Base-by-base conservation (phyloP, 2,888 invertebrate genomes). In the Limnephilus auricula region DNA sequence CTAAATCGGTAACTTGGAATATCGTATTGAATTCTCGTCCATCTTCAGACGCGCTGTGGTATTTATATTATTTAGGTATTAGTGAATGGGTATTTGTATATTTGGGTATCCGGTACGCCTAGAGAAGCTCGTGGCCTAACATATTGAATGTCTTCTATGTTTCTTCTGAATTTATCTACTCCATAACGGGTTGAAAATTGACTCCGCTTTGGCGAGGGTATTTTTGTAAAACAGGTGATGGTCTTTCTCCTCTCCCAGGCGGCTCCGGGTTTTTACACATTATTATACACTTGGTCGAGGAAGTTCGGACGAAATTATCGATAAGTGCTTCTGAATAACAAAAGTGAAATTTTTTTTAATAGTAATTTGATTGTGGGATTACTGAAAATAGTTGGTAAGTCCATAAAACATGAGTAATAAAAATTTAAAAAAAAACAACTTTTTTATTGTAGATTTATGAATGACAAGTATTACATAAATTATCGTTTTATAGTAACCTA, bases 191-290 rank as follows among this genome's bases (percentile, higher is more conserved):
- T 34, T 34, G 82, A 82, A 82, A 82, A 82, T 82, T 65, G 32
- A 82, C 31, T 82, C 32, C 18, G 82, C 82, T 82, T 65, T 65
- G 13, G 82, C 34, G 82, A 82, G 82, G 18, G 82, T 82, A 82
- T 82, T 82, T 82, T 82, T 18, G 82, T 82, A 30, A 18, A 82
- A 18, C 82, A 82, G 82, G 82, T 82, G 82, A 82, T 82, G 82
- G 82, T 65, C 50, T 18, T 5, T 3, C 34, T 32, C 15, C 82
- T 82, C 82, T 18, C 32, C 30, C 82, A 82, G 82, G 18, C 30
- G 32, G 31, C 82, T 13, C 50, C 25, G 50, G 50, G 18, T 65
- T 25, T 18, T 25, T 65, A 65, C 4, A 65, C 13, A 65, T 25
- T 25, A 18, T 25, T 6, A 65, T 6, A 65, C 50, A 65, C 50